Evolutionary conservation across 2,797 vertebrate genomes (phyloP), one percentile per base, ranked within the genome.

Genomic region (Denticeps clupeoides): DNA sequence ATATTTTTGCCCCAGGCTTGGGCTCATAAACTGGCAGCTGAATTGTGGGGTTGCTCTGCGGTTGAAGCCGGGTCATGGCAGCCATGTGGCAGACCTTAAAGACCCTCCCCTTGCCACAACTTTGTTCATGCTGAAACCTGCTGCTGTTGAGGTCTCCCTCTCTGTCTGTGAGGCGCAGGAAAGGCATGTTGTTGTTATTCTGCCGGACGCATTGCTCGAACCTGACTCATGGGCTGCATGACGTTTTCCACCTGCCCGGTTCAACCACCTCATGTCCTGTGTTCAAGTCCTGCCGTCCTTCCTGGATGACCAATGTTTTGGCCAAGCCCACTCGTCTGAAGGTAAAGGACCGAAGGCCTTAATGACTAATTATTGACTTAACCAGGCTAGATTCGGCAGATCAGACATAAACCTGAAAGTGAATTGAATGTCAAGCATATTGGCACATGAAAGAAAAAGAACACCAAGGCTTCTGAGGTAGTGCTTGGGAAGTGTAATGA

Each of bases 401-500:
- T n/a, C n/a, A n/a, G n/a, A n/a, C n/a, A n/a, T n/a, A n/a, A n/a
- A n/a, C n/a, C n/a, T 37, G 33, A 37, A 33, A 37, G 37, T 37
- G 33, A 37, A 37, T 37, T 37, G 37, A 33, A 32, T 5, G 31
- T 12, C 31, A 32, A 37, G 18, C n/a, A 37, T 16, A 18, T 37
- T 37, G 18, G 26, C 11, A 37, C 18, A 8, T 18, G 33, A 18
- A 18, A 3, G 16, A 37, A 18, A 33, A 7, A 25, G 7, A 5
- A 5, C 2, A 1, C 4, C 5, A 58, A 55, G 64, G 53, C 51
- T 11, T 29, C 46, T 24, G 12, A 32, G 41, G 55, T 37, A 26
- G 47, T 47, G 45, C 51, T 57, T 26, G 37, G 48, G 47, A 50
- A 44, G 35, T 25, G 50, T 54, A 35, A 54, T 44, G 62, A 60